A percentile compares a stretch with the other conserved stretches of the same genome.
phyloP scores from a whole-genome alignment of 1,140 invertebrate species.

The Leptinotarsa undecemlineata region DNA sequence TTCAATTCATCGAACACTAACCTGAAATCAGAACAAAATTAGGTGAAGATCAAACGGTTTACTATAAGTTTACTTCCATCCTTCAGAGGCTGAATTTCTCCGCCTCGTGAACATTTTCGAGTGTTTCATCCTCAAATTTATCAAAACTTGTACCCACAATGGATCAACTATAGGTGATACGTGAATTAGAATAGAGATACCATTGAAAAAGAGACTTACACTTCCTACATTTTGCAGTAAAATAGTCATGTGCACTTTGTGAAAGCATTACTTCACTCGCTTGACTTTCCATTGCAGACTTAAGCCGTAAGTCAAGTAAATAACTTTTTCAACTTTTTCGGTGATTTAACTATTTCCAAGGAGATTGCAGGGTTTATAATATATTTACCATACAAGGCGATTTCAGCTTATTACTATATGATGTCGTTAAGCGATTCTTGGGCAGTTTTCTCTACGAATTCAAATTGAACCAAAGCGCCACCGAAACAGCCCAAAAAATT shows the following conservation, averaged over 20 bases:
- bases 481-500: too few species aligned
- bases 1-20: constrained; percentile 35
- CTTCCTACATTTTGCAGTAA: constrained; percentile 12
- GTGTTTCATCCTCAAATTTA: constrained; percentile 42
- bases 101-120: constrained; percentile 37
- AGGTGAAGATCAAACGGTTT: not conserved
- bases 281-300: constrained; percentile 23
- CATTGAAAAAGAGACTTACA: constrained; percentile 8
- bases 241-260: constrained; percentile 7
- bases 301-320: constrained; percentile 11
- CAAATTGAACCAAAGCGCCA: too few species aligned
- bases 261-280: constrained; percentile 4
- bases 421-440: too few species aligned
- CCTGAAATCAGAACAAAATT: constrained; percentile 23
- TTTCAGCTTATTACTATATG: not conserved
- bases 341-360: constrained; percentile 6
- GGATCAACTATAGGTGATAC: constrained; percentile 34
- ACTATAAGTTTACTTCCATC: constrained; percentile 34
- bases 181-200: not conserved
- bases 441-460: too few species aligned
- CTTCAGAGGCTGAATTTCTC: constrained; percentile 35
- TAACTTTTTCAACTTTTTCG: constrained; percentile 2
- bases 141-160: constrained; percentile 40
- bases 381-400: not conserved
- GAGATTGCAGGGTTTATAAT: not conserved